Percentiles rank a stretch among this genome's conserved stretches.
Evolutionary conservation across 1,140 invertebrate genomes (phyloP).

Genomic region (Lasioglossum albipes): DNA sequence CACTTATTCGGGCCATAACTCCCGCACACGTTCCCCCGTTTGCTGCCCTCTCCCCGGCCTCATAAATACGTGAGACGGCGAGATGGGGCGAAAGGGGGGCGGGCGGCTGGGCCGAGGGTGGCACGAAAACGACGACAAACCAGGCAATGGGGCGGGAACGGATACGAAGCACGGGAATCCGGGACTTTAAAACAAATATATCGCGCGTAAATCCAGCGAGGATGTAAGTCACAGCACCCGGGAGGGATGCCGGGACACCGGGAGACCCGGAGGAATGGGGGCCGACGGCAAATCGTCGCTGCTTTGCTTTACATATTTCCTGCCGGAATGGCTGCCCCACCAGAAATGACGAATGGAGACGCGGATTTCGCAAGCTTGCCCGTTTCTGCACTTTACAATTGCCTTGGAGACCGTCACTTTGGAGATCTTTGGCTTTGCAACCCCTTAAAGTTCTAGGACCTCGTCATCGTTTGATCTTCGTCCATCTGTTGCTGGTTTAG

Average conservation of each 20-base stretch:
- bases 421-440: too few species aligned
- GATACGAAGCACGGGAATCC: constrained; percentile 62
- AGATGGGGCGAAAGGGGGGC: constrained; percentile 22
- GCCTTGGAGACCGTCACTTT: not conserved
- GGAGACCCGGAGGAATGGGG: constrained; percentile 41
- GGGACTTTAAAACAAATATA: constrained; percentile 80
- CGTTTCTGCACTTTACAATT: not conserved
- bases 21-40: constrained; percentile 70
- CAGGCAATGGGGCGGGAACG: constrained; percentile 42
- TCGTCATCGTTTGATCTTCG: too few species aligned
- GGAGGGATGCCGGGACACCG: constrained; percentile 24
- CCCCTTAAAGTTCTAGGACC: too few species aligned
- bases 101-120: constrained; percentile 2
- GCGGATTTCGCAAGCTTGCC: not conserved
- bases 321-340: constrained; percentile 53
- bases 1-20: constrained; percentile 79
- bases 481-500: too few species aligned
- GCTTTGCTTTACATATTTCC: constrained; percentile 78
- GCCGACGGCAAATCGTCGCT: constrained; percentile 74
- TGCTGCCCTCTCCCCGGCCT: constrained; percentile 70
- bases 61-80: constrained; percentile 72
- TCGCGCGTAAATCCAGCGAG: constrained; percentile 78
- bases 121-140: constrained; percentile 52
- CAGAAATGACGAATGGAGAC: not conserved
- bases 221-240: constrained; percentile 60